These are phyloP conservation scores for Drosophila paramelanica DNA, from an alignment of 2,888 invertebrate species.

Conservation along the genomic window DNA sequence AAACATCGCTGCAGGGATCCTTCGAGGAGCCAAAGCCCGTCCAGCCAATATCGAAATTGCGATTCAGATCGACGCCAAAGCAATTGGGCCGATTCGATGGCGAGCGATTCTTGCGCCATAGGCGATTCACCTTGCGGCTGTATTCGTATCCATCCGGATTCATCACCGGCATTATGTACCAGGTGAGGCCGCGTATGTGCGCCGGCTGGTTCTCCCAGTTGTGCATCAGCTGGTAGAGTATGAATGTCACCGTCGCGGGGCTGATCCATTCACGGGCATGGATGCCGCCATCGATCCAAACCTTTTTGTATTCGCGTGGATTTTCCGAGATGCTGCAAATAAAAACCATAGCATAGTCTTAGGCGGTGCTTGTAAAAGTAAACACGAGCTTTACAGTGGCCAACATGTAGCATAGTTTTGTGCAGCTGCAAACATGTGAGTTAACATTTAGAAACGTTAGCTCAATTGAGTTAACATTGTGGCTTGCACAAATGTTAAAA, in stretches of 20 bases:
- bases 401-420: background rate
- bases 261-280: conserved; percentile 97
- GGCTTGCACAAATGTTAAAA: background rate
- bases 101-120: conserved; percentile 93
- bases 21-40: conserved; percentile 88
- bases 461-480: background rate
- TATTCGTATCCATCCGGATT: conserved; percentile 96
- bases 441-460: background rate
- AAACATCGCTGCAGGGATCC: conserved; percentile 92
- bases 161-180: conserved; percentile 91
- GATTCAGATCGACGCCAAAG: conserved; percentile 92
- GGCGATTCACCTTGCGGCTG: conserved; percentile 90
- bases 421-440: background rate
- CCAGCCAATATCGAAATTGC: conserved; percentile 96
- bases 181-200: conserved; percentile 91
- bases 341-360: conserved; percentile 17
- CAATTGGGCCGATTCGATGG: conserved; percentile 86
- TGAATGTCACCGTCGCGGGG: conserved; percentile 91
- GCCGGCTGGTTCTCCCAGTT: conserved; percentile 88
- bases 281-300: conserved; percentile 92
- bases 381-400: background rate
- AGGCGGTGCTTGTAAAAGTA: background rate
- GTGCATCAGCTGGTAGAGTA: conserved; percentile 89
- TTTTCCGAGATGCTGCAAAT: conserved; percentile 88
- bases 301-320: conserved; percentile 87